phyloP scores from a whole-genome alignment of 2,113 vertebrate species.

The Rhinogobius similis region DNA sequence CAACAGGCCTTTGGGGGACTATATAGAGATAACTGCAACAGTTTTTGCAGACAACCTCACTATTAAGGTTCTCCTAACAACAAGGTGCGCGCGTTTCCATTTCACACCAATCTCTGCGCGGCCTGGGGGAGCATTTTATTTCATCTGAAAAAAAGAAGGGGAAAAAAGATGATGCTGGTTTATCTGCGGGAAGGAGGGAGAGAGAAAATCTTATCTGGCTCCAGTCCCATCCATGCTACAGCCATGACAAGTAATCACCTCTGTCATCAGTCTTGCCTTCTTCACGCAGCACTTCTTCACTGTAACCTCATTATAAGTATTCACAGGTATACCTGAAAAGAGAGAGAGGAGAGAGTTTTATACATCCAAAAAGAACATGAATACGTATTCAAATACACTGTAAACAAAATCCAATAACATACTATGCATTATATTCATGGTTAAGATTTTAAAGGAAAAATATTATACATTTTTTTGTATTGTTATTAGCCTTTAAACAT shows the following conservation, averaged over 20 bases:
- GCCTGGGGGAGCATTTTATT: conserved; percentile 69
- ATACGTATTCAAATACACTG: neutral
- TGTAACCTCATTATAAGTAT: conserved; percentile 68
- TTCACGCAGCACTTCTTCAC: conserved; percentile 48
- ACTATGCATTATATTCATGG: too few species aligned
- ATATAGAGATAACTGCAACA: conserved; percentile 30
- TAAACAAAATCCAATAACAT: too few species aligned
- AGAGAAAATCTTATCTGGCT: conserved; percentile 67
- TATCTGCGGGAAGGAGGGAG: conserved; percentile 44
- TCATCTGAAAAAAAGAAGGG: conserved; percentile 69
- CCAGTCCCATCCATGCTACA: conserved; percentile 72
- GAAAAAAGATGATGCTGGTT: conserved; percentile 45
- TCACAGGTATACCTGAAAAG: neutral
- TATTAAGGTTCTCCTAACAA: too few species aligned
- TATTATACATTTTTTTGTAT: too few species aligned
- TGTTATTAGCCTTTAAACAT: too few species aligned
- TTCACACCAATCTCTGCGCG: conserved; percentile 67
- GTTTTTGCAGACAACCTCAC: conserved; percentile 30
- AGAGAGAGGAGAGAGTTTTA: conserved; percentile 59
- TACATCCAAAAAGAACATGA: neutral
- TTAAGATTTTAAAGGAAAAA: too few species aligned
- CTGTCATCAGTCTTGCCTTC: conserved; percentile 73
- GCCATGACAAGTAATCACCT: conserved; percentile 78
- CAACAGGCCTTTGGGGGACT: conserved; percentile 50
- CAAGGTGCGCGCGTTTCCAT: too few species aligned